Evolutionary conservation across 1,140 invertebrate species (phyloP), one percentile per base, ranked within the genome.

Genomic region (Leptinotarsa lineolata): DNA sequence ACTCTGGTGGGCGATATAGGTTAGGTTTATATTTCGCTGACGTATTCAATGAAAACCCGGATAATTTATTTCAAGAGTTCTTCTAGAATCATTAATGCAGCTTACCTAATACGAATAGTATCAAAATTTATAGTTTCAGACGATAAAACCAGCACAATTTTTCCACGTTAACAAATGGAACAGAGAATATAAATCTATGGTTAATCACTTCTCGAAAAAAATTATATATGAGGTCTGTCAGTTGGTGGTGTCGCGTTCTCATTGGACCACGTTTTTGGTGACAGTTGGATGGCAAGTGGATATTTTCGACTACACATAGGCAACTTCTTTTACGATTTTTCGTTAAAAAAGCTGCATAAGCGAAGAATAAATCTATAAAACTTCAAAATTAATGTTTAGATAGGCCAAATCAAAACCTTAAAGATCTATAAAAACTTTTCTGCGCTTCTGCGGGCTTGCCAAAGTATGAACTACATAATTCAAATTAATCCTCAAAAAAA

Each of bases 261-360:
- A 83, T 83, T 83, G 81, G 82, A 79, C 79, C 82, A 83, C 82
- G 82, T 82, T 68, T 70, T 60, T 18, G 48, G n/a, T 54, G 30
- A 39, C 8, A 11, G 30, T 39, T 39, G 30, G 30, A 39, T 39
- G 30, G 30, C 3, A 11, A 39, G 11, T 11, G 30, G 30, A 30
- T 39, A 5, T 39, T 39, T 39, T 39, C 30, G 11, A 39, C 30
- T 39, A 3, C 8, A 39, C 2, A 11, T 39, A 11, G 30, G 30
- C 30, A 39, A 39, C 30, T 39, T 39, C 30, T 11, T 11, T 0
- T 39, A 39, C 30, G 30, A 39, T 39, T 39, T 11, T 8, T 39
- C 30, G 30, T 39, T 39, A 39, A 39, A 39, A 39, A 39, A 39
- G 30, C 2, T 39, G 30, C 30, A 39, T 39, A 39, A 39, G 30